A percentile compares a stretch with the other conserved stretches of the same genome.
Conservation (phyloP, 2,888 invertebrate genomes). For the Anarsia innoxiella region DNA sequence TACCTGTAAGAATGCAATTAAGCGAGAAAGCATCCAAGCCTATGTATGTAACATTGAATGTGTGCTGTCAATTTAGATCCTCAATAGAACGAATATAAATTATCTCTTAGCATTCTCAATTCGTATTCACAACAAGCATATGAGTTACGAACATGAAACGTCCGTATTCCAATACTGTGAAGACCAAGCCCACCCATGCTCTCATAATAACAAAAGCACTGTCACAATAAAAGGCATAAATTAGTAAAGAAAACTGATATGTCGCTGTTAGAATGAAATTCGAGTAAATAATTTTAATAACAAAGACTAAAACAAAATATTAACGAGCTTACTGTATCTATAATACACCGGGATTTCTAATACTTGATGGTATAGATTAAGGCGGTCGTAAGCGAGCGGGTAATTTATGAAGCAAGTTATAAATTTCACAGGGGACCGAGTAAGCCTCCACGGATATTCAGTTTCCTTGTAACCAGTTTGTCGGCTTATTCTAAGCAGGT, state of each 20-base stretch:
- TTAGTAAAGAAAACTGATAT: constrained; percentile 54
- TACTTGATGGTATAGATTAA: constrained; percentile 29
- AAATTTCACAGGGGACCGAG: constrained; percentile 42
- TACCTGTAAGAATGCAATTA: not conserved
- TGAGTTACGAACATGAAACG: constrained; percentile 12
- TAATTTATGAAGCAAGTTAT: constrained; percentile 55
- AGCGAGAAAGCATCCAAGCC: too few relatives aligned
- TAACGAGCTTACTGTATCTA: constrained; percentile 26
- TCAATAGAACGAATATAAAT: too few relatives aligned
- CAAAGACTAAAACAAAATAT: constrained; percentile 53
- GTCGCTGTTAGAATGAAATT: constrained; percentile 44
- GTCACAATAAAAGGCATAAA: constrained; percentile 47
- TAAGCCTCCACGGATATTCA: constrained; percentile 33
- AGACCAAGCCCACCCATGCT: constrained; percentile 47
- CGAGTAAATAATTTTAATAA: constrained; percentile 51
- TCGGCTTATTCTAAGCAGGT: constrained; percentile 11
- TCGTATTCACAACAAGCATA: too few relatives aligned
- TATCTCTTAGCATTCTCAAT: too few relatives aligned
- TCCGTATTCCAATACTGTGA: constrained; percentile 5
- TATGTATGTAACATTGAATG: too few relatives aligned
- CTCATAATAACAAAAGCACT: constrained; percentile 45
- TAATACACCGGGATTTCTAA: constrained; percentile 7
- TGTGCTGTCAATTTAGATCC: too few relatives aligned
- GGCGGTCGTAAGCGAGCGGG: constrained; percentile 40
- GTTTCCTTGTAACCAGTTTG: constrained; percentile 27